Base-by-base conservation (phyloP, 1,140 invertebrate genomes). In the Drosophila novamexicana region DNA sequence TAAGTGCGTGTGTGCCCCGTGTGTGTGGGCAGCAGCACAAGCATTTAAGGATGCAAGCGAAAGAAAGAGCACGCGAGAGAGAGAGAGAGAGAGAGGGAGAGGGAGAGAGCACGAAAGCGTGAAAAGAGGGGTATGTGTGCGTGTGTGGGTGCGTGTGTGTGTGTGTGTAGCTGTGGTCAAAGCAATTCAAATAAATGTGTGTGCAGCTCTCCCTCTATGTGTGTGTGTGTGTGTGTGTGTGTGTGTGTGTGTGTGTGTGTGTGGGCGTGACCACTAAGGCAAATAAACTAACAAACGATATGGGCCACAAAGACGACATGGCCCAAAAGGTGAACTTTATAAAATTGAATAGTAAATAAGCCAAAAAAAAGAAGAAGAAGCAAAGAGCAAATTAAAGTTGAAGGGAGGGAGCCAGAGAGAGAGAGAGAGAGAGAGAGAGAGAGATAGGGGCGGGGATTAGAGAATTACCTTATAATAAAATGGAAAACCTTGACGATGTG, bases 1-100 rank as follows among this genome's bases (percentile, higher is more conserved):
- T 70, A 88, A 82, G 79, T 79, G 81, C 54, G 77, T 78, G 58
- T 83, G n/a, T 34, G 14, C 18, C 18, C 18, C 8, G 40, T 14
- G 50, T 37, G 52, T 57, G 14, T 61, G 29, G 39, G 57, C 66
- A 34, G 44, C 37, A 34, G 14, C 42, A 36, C 44, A 62, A 49
- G 50, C 32, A 49, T 61, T 61, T 61, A 9, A 36, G 44, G 58
- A 45, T 18, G 44, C 44, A 39, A 62, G 16, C 47, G 22, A 50
- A 50, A 50, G 47, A 50, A 22, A 14, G 14, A 14, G 14, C 0
- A 0, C 14, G 14, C 14, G 14, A 14, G 14, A 14, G 14, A 14
- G 14, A 14, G 14, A 14, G 14, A 14, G 14, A 14, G 14, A 14
- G 14, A 14, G 14, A 14, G 14, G 14, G 14, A 14, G 50, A 29